Evolutionary conservation across 2,113 vertebrate genomes (phyloP).

Genomic region (Cyphomyrus plagiostoma): DNA sequence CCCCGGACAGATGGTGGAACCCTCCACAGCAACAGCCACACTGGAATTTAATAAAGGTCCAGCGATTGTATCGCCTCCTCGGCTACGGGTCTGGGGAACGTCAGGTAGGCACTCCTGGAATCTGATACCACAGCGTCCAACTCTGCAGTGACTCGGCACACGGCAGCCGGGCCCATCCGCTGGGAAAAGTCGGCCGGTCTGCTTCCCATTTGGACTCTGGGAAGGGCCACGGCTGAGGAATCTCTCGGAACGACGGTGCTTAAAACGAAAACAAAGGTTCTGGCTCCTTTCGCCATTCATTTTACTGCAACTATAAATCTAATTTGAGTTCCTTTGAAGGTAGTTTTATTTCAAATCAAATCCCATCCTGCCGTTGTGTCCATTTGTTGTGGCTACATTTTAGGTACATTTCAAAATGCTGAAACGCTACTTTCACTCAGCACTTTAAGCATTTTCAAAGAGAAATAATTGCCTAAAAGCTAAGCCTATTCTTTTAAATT

Average conservation of each 20-base stretch:
- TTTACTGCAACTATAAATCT: background rate
- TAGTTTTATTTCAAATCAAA: background rate
- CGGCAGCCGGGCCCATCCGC: background rate
- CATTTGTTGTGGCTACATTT: background rate
- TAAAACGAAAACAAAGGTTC: background rate
- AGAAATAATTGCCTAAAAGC: background rate
- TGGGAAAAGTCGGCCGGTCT: background rate
- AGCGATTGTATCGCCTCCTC: background rate
- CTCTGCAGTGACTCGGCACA: background rate
- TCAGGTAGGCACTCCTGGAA: constrained; percentile 14
- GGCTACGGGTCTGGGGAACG: constrained; percentile 2
- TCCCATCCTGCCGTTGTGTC: background rate
- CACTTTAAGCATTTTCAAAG: background rate
- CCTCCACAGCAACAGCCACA: background rate
- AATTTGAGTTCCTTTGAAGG: background rate
- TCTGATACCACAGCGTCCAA: background rate
- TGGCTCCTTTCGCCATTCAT: background rate
- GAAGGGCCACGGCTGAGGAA: background rate
- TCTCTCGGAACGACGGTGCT: background rate
- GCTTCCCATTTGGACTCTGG: background rate
- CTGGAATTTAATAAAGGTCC: constrained; percentile 9
- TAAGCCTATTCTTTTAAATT: background rate
- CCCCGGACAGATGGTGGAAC: background rate
- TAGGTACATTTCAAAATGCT: background rate
- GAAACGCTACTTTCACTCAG: background rate